Percentiles rank a stretch among this genome's conserved stretches.
These are phyloP conservation scores for Blastomussa wellsi DNA, from an alignment of 92 coral and sea anemone species.

Conservation along the genomic window DNA sequence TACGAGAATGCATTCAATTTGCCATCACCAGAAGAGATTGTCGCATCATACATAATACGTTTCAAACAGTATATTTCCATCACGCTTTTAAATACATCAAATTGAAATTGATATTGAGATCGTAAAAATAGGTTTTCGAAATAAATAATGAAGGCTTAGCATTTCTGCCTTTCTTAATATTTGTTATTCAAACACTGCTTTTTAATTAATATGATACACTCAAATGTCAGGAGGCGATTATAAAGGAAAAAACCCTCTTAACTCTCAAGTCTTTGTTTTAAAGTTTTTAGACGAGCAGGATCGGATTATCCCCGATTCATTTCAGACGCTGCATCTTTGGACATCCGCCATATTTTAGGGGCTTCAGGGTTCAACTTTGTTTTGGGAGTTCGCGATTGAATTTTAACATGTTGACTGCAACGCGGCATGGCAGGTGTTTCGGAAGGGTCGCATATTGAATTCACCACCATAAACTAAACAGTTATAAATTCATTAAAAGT, in stretches of 20 bases:
- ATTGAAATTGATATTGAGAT: slow-evolving; percentile 15
- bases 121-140: slow-evolving; percentile 18
- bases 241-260: not conserved
- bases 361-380: slow-evolving; percentile 2
- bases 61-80: slow-evolving; percentile 7
- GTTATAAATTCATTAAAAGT: slow-evolving; percentile 8
- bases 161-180: slow-evolving; percentile 12
- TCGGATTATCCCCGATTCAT: not conserved
- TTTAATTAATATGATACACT: not conserved
- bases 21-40: not conserved
- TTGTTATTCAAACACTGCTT: not conserved
- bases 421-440: slow-evolving; percentile 23
- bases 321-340: not conserved
- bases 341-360: slow-evolving; percentile 4
- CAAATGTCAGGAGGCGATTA: not conserved
- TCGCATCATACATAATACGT: slow-evolving; percentile 5
- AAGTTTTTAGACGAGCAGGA: not conserved
- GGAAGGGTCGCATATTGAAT: not conserved
- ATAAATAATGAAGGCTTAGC: slow-evolving; percentile 7
- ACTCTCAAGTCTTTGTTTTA: not conserved
- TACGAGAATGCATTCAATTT: slow-evolving; percentile 15
- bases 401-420: not conserved
- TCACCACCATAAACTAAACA: slow-evolving; percentile 7
- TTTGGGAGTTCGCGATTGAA: not conserved
- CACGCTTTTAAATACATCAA: not conserved